Percentiles rank a stretch among this genome's conserved stretches.
Evolutionary conservation across 1,140 invertebrate species (phyloP).

Genomic region (Colletes latitarsis): DNA sequence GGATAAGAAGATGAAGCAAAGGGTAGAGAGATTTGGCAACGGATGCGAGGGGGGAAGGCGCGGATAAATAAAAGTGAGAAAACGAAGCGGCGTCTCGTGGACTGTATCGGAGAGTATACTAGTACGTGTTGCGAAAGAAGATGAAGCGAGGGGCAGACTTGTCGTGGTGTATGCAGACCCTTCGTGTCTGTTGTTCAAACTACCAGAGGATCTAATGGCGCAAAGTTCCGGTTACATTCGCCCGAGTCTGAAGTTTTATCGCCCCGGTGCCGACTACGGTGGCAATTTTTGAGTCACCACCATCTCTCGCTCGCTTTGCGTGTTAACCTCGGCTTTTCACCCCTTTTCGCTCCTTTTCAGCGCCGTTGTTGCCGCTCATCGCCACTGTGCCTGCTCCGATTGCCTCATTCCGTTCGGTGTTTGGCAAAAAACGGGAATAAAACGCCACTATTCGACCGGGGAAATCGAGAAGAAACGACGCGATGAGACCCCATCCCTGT

Average conservation of each 20-base stretch:
- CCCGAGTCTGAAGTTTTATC: slow-evolving; percentile 71
- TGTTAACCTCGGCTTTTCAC: slow-evolving; percentile 36
- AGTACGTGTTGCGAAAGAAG: slow-evolving; percentile 47
- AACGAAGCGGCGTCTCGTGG: slow-evolving; percentile 4
- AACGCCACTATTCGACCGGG: too few relatives aligned
- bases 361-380: slow-evolving; percentile 15
- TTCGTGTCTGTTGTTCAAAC: slow-evolving; percentile 67
- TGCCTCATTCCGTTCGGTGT: background rate
- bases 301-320: slow-evolving; percentile 46
- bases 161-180: slow-evolving; percentile 15
- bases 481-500: background rate
- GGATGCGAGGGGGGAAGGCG: slow-evolving; percentile 14
- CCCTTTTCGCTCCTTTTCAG: slow-evolving; percentile 7
- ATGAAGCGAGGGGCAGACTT: slow-evolving; percentile 13
- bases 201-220: slow-evolving; percentile 73
- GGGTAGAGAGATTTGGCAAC: slow-evolving; percentile 29
- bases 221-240: slow-evolving; percentile 70
- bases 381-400: background rate
- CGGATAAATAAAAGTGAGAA: slow-evolving; percentile 55
- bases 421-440: background rate
- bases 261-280: slow-evolving; percentile 54
- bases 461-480: background rate
- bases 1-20: slow-evolving; percentile 14
- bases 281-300: slow-evolving; percentile 64
- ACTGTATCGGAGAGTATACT: background rate